Evolutionary conservation across 2,113 vertebrate genomes (phyloP).

Genomic region (Rhinoderma darwinii): DNA sequence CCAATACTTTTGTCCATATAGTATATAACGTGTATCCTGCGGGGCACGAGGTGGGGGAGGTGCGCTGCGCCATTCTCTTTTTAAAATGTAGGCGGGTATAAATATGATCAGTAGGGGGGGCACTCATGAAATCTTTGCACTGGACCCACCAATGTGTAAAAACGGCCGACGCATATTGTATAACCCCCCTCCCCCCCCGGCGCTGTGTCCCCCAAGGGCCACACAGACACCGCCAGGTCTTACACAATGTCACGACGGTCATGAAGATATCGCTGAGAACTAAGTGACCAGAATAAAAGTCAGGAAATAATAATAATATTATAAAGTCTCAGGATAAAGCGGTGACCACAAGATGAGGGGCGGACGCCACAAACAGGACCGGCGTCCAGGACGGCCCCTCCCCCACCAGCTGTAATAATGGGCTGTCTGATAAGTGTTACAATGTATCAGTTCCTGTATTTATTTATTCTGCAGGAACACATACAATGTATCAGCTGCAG

Average conservation of each 20-base stretch:
- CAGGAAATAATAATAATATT: slow-evolving; percentile 9
- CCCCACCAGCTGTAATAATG: not conserved
- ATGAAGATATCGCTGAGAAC: not conserved
- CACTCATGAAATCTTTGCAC: too few species aligned
- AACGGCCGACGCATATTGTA: too few species aligned
- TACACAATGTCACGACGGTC: not conserved
- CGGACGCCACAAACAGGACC: not conserved
- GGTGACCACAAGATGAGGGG: not conserved
- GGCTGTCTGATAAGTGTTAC: not conserved
- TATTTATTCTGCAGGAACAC: not conserved
- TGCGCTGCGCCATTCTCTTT: too few species aligned
- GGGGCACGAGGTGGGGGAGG: too few species aligned
- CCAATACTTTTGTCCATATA: too few species aligned
- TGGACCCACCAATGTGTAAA: too few species aligned
- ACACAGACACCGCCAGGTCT: not conserved
- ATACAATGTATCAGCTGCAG: not conserved
- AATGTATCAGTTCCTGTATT: not conserved
- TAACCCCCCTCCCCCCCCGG: too few species aligned
- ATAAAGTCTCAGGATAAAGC: not conserved
- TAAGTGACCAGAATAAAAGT: not conserved
- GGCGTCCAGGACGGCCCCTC: not conserved
- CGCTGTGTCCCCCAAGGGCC: too few species aligned
- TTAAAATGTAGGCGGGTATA: too few species aligned
- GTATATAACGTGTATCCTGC: too few species aligned
- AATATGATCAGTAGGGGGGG: too few species aligned